phyloP scores from a whole-genome alignment of 2,113 vertebrate species.

The Ia io region DNA sequence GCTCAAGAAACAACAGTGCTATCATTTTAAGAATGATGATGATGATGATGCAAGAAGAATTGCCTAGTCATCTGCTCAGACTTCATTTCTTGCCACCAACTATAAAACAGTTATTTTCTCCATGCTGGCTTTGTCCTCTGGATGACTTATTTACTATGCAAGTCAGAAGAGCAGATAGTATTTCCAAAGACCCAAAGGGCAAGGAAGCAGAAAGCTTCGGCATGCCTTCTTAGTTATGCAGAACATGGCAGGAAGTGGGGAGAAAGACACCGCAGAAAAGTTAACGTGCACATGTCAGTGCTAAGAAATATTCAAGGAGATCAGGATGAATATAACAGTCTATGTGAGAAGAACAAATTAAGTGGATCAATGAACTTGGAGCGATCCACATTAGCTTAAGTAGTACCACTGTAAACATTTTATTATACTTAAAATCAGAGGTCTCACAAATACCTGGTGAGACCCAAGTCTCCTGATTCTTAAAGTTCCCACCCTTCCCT shows the following conservation, averaged over 20 bases:
- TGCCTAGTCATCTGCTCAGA: not conserved
- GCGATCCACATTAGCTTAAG: not conserved
- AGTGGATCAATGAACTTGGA: not conserved
- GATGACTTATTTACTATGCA: not conserved
- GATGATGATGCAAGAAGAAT: not conserved
- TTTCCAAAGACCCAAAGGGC: not conserved
- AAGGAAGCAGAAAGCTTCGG: not conserved
- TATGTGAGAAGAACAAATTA: not conserved
- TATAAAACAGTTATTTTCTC: slow-evolving; percentile 8
- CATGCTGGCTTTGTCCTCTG: not conserved
- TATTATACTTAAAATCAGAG: not conserved
- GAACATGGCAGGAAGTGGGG: not conserved
- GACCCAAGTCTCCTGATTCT: not conserved
- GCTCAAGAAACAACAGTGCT: not conserved
- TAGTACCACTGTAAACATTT: not conserved
- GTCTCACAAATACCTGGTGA: not conserved
- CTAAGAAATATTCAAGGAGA: not conserved
- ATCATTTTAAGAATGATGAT: not conserved
- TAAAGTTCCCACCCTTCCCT: not conserved
- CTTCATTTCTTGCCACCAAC: not conserved
- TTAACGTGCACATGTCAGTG: not conserved
- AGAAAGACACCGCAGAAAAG: not conserved
- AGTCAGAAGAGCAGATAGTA: not conserved
- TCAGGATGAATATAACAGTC: not conserved
- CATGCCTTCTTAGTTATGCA: not conserved